phyloP scores from a whole-genome alignment of 2,113 vertebrate genomes.

The Bombycilla garrulus region DNA sequence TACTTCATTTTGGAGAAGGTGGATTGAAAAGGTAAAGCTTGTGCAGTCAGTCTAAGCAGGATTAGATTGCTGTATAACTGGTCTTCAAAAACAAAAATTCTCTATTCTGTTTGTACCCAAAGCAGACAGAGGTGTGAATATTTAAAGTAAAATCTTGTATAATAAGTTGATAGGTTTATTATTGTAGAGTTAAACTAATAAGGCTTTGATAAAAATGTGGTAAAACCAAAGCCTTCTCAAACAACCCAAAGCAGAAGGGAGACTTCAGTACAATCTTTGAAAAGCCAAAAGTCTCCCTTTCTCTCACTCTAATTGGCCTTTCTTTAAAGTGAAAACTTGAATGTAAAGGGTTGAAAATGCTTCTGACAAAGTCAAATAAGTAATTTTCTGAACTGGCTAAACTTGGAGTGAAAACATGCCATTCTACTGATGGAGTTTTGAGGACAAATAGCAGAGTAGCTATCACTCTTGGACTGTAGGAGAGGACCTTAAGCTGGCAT shows the following conservation, averaged over 20 bases:
- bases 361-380: neutral
- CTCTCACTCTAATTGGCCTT: neutral
- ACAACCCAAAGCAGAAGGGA: neutral
- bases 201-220: neutral
- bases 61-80: neutral
- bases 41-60: neutral
- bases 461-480: neutral
- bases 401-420: neutral
- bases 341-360: neutral
- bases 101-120: neutral
- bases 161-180: neutral
- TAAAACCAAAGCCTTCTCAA: neutral
- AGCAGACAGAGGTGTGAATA: neutral
- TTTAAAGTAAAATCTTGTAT: neutral
- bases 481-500: neutral
- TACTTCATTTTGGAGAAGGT: neutral
- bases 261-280: neutral
- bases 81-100: neutral
- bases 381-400: neutral
- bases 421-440: neutral
- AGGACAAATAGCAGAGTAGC: neutral
- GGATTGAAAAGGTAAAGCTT: neutral
- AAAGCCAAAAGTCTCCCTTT: neutral
- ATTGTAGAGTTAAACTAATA: neutral
- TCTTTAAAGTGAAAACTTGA: neutral